Conservation (phyloP, 2,113 vertebrate species). For the Actenoides lindsayi region DNA sequence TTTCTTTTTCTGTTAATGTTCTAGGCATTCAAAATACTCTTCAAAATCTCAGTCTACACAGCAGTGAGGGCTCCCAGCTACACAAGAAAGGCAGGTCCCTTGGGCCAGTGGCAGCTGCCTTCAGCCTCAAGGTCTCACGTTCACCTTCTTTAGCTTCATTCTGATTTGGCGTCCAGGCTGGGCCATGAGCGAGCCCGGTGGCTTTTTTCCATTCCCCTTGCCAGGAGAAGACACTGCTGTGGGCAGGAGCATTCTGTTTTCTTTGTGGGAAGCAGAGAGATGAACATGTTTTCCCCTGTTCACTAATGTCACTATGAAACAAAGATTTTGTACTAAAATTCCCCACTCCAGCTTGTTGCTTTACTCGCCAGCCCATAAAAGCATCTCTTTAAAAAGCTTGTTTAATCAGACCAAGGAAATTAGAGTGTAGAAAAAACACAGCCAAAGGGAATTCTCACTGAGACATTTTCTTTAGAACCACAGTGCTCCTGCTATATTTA, state of each 20-base stretch:
- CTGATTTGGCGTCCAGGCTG: not conserved
- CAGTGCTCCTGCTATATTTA: not conserved
- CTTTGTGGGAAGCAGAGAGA: not conserved
- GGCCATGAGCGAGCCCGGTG: not conserved
- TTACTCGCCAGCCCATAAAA: not conserved
- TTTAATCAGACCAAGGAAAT: not conserved
- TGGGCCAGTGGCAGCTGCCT: not conserved
- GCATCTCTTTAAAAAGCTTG: not conserved
- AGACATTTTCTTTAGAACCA: not conserved
- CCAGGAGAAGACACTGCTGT: not conserved
- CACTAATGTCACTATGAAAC: not conserved
- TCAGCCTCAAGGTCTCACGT: fast-evolving
- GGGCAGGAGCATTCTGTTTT: not conserved
- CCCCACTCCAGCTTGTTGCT: not conserved
- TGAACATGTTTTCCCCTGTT: fast-evolving
- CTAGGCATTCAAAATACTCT: not conserved
- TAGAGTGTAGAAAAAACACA: not conserved
- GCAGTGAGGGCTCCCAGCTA: not conserved
- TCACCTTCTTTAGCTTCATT: not conserved
- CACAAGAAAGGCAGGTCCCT: fast-evolving
- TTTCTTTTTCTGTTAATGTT: not conserved
- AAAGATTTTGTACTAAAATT: not conserved
- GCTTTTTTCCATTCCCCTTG: not conserved
- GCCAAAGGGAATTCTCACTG: not conserved
- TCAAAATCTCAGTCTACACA: not conserved